These are phyloP conservation scores for Dioctria linearis DNA, from an alignment of 2,888 invertebrate species.

Conservation along the genomic window DNA sequence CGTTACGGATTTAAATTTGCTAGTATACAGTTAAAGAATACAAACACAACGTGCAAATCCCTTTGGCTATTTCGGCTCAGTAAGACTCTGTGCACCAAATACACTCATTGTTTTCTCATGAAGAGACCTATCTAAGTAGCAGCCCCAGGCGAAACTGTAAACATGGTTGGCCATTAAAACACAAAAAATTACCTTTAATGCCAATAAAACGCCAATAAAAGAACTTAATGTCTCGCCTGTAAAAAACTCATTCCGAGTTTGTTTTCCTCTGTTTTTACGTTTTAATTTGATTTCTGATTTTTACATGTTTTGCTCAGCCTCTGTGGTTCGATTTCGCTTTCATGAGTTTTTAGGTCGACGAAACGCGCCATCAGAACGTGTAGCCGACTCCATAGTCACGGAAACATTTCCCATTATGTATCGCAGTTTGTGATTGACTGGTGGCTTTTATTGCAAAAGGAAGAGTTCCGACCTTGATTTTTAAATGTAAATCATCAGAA, in stretches of 20 bases:
- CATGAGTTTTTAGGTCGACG: not conserved
- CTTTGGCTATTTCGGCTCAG: slow-evolving; percentile 7
- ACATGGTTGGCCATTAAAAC: slow-evolving; percentile 48
- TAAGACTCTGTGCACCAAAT: not conserved
- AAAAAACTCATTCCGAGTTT: slow-evolving; percentile 35
- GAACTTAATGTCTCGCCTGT: slow-evolving; percentile 49
- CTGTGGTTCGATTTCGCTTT: slow-evolving; percentile 7
- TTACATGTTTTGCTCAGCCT: slow-evolving; percentile 34
- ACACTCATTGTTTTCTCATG: slow-evolving; percentile 4
- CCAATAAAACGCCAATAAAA: slow-evolving; percentile 54
- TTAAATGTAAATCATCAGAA: too few species aligned
- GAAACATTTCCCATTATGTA: too few species aligned
- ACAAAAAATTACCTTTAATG: slow-evolving; percentile 55
- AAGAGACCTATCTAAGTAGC: not conserved
- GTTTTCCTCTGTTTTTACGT: slow-evolving; percentile 32
- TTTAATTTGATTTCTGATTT: slow-evolving; percentile 49
- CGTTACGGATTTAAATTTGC: slow-evolving; percentile 1
- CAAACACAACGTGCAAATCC: slow-evolving; percentile 8
- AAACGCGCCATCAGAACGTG: not conserved
- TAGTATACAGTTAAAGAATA: not conserved
- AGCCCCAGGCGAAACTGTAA: slow-evolving; percentile 33
- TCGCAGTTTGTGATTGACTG: not conserved
- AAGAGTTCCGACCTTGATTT: too few species aligned
- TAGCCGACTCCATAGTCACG: not conserved
- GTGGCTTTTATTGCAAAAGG: not conserved